These are phyloP conservation scores for Listrodromus nycthemerus DNA, from an alignment of 2,888 invertebrate species.

Conservation along the genomic window DNA sequence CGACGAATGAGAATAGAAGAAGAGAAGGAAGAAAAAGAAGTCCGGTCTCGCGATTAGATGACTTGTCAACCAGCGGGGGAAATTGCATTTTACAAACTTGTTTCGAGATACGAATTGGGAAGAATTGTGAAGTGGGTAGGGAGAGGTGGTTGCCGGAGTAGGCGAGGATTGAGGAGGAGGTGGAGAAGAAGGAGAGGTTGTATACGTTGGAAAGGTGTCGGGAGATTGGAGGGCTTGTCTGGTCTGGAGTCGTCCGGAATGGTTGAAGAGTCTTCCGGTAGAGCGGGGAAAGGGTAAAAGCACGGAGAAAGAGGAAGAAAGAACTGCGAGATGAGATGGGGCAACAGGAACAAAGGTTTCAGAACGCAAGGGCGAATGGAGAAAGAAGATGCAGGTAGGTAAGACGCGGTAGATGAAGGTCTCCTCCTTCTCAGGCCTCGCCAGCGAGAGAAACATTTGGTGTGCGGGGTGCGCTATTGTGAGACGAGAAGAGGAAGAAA, in stretches of 20 bases:
- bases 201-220: slow-evolving; percentile 53
- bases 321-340: slow-evolving; percentile 48
- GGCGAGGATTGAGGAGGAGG: slow-evolving; percentile 72
- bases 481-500: not conserved
- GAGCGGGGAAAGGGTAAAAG: slow-evolving; percentile 27
- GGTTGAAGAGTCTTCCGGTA: slow-evolving; percentile 30
- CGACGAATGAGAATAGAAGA: slow-evolving; percentile 71
- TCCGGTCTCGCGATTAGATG: slow-evolving; percentile 85
- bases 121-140: slow-evolving; percentile 84
- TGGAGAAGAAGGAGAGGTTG: slow-evolving; percentile 70
- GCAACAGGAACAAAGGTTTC: slow-evolving; percentile 24
- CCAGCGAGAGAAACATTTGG: slow-evolving; percentile 19
- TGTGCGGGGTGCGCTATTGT: not conserved
- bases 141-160: slow-evolving; percentile 68
- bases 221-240: slow-evolving; percentile 55
- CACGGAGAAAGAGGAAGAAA: slow-evolving; percentile 32
- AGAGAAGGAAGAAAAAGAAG: slow-evolving; percentile 58
- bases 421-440: slow-evolving; percentile 9
- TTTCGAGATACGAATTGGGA: slow-evolving; percentile 86
- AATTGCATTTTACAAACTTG: slow-evolving; percentile 87
- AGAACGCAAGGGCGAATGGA: slow-evolving; percentile 43
- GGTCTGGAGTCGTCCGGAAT: slow-evolving; percentile 48
- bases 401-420: slow-evolving; percentile 34
- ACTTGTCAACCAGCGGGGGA: slow-evolving; percentile 86
- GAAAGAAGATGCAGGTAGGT: slow-evolving; percentile 30